A percentile compares a stretch with the other conserved stretches of the same genome.
phyloP scores from a whole-genome alignment of 1,140 invertebrate species.

The Myzus persicae region DNA sequence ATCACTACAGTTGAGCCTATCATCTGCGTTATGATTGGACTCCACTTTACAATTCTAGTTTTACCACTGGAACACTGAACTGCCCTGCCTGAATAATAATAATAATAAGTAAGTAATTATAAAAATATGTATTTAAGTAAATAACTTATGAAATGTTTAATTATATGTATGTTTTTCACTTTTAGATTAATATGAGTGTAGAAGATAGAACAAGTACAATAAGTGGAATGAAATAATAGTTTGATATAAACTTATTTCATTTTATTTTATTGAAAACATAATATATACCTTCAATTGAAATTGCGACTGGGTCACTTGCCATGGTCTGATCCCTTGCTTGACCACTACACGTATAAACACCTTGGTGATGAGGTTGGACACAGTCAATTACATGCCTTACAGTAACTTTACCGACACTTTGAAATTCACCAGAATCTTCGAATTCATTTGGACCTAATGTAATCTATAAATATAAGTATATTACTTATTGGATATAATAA shows the following conservation, averaged over 20 bases:
- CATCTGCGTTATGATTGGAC: slow-evolving; percentile 40
- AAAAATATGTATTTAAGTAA: not conserved
- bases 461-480: slow-evolving; percentile 1
- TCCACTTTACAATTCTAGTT: slow-evolving; percentile 45
- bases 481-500: not conserved
- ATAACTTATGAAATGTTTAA: not conserved
- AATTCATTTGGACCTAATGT: slow-evolving; percentile 53
- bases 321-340: slow-evolving; percentile 46
- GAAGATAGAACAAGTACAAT: not conserved
- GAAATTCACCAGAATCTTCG: slow-evolving; percentile 43
- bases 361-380: slow-evolving; percentile 52
- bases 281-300: slow-evolving; percentile 42
- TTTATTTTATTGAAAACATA: not conserved
- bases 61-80: slow-evolving; percentile 37
- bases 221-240: not conserved
- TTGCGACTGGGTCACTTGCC: slow-evolving; percentile 45
- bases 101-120: not conserved
- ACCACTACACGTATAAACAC: slow-evolving; percentile 39
- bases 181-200: not conserved
- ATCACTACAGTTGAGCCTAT: slow-evolving; percentile 41
- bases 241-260: not conserved
- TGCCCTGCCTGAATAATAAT: slow-evolving; percentile 1
- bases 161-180: not conserved
- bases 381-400: slow-evolving; percentile 45
- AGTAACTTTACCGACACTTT: slow-evolving; percentile 47